Evolutionary conservation across 2,888 invertebrate genomes (phyloP).

Genomic region (Spicauda simplicius): DNA sequence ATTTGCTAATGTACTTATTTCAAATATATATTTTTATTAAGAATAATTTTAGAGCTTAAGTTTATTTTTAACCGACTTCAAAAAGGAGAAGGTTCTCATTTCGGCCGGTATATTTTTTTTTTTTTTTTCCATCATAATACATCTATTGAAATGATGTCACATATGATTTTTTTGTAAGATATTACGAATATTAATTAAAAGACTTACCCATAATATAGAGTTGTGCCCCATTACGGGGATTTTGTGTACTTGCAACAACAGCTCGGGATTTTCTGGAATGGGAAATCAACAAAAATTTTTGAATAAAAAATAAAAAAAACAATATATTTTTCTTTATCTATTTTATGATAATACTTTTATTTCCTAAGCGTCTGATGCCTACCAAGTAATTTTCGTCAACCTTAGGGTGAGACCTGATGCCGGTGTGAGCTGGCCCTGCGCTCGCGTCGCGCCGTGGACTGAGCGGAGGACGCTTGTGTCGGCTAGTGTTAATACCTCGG

Average conservation of each 20-base stretch:
- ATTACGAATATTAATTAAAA: not conserved
- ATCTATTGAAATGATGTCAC: not conserved
- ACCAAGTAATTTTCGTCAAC: slow-evolving; percentile 6
- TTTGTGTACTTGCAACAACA: slow-evolving; percentile 31
- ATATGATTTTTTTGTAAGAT: not conserved
- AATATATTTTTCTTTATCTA: too few species aligned
- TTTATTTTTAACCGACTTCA: too few species aligned
- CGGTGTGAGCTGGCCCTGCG: slow-evolving; percentile 51
- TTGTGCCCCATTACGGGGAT: slow-evolving; percentile 76
- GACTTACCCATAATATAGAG: slow-evolving; percentile 65
- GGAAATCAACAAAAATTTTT: not conserved
- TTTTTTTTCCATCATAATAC: too few species aligned
- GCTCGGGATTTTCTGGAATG: slow-evolving; percentile 23
- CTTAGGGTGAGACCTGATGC: slow-evolving; percentile 7
- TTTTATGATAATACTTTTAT: not conserved
- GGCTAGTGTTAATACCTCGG: slow-evolving; percentile 78
- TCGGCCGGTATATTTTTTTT: too few species aligned
- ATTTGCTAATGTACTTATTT: not conserved
- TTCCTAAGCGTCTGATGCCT: not conserved
- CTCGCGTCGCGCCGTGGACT: slow-evolving; percentile 68
- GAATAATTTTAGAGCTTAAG: too few species aligned
- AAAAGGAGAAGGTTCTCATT: too few species aligned
- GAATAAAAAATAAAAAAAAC: too few species aligned
- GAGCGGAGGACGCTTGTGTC: slow-evolving; percentile 65
- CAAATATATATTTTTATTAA: too few species aligned